Base-by-base conservation (phyloP, 2,113 vertebrate genomes). In the Engraulis encrasicolus region DNA sequence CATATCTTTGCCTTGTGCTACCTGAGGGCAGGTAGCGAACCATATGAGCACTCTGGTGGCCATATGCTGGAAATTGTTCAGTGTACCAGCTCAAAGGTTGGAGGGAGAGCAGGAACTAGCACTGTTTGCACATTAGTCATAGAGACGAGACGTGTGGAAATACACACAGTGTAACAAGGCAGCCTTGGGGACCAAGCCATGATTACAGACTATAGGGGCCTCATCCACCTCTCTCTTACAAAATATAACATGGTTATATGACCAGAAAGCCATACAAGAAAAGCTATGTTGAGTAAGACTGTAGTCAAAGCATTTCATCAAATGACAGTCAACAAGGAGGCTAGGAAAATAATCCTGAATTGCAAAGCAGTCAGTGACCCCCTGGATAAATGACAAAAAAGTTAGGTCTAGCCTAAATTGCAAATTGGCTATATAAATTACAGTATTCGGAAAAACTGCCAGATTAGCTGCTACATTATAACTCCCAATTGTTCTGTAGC, bases 91-190 rank as follows among this genome's bases (percentile, higher is more conserved):
- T 31, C 14, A 45, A 5, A 80, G 80, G 14, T 15, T 17, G 4
- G 50, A 40, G 82, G 23, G 12, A 81, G 49, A 81, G 49, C 66
- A 85, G n/a, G 40, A n/a, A n/a, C n/a, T 23, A 77, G 20, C 1
- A 11, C 45, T 71, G 38, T 74, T 27, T 18, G 15, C 50, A 58
- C 40, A 85, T 19, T 74, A 40, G 61, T 77, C 31, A 81, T 54
- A 37, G 34, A 40, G 17, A 14, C n/a, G 15, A 40, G 17, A 7
- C 36, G 15, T 38, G 23, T 71, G 19, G 37, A 71, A 38, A 0
- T 14, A 19, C 1, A 5, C 7, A 34, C n/a, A 37, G n/a, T 81
- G 37, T 61, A 52, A 52, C 14, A 18, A 52, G 50, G 50, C 50
- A 52, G 50, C 50, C 5, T 18, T 2, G 18, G 14, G 50, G 50